phyloP scores from a whole-genome alignment of 2,888 invertebrate genomes.

The Aspidiotus destructor region DNA sequence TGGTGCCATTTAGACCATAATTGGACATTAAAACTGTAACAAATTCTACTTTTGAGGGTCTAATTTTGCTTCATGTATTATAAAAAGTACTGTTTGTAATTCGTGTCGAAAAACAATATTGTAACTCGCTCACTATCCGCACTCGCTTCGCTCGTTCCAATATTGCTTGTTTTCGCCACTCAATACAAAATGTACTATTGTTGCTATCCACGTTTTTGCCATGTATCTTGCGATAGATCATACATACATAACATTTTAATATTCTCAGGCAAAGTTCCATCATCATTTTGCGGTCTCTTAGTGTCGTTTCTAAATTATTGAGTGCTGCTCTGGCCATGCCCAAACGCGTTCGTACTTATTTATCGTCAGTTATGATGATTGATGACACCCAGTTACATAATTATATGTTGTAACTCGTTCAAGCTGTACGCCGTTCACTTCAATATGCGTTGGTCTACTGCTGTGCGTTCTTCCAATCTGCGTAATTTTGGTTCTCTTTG shows the following conservation, averaged over 20 bases:
- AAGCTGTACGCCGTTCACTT: not conserved
- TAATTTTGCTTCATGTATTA: no score
- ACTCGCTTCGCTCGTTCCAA: no score
- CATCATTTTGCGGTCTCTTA: not conserved
- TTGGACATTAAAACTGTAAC: no score
- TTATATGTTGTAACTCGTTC: not conserved
- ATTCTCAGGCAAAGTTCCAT: not conserved
- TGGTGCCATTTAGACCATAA: no score
- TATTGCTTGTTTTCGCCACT: no score
- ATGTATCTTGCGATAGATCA: not conserved
- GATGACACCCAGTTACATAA: not conserved
- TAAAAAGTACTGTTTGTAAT: no score
- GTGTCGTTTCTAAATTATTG: not conserved
- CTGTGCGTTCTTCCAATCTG: not conserved
- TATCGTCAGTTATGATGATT: not conserved
- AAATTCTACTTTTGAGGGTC: no score
- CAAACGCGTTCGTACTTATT: not conserved
- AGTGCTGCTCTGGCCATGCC: not conserved
- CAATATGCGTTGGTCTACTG: not conserved
- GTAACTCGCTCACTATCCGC: no score
- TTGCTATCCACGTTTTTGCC: not conserved
- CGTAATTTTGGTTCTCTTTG: not conserved
- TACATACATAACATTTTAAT: not conserved
- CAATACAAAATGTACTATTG: no score
- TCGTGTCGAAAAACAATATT: no score